These are phyloP conservation scores for Cyrtorhinus lividipennis DNA, from an alignment of 1,140 invertebrate genomes.

Conservation along the genomic window DNA sequence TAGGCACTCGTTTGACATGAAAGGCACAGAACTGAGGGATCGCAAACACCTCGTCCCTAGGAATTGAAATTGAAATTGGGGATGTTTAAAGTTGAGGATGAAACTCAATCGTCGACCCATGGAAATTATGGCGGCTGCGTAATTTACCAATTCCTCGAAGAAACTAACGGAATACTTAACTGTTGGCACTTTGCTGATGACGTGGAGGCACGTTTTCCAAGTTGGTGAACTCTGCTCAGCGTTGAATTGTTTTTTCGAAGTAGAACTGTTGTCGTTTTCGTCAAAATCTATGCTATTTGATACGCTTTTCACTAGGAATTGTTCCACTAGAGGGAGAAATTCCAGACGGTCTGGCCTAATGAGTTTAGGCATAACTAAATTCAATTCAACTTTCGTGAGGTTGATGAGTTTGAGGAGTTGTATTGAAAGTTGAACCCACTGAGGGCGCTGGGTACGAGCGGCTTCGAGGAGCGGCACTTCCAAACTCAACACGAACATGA, in stretches of 20 bases:
- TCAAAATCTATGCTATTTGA: not conserved
- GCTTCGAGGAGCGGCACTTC: not conserved
- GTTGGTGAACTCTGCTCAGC: not conserved
- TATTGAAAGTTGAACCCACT: not conserved
- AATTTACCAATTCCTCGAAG: not conserved
- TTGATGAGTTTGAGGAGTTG: not conserved
- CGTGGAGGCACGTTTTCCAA: not conserved
- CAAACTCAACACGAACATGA: not conserved
- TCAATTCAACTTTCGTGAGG: not conserved
- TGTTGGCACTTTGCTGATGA: not conserved
- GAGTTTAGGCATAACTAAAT: not conserved
- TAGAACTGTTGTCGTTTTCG: not conserved
- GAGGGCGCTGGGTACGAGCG: not conserved
- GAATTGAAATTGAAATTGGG: not conserved
- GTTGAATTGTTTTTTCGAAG: not conserved
- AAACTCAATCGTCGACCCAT: not conserved
- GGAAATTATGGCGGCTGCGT: not conserved
- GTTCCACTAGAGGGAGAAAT: not conserved
- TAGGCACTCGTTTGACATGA: not conserved
- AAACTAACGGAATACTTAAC: not conserved
- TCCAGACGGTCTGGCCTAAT: not conserved
- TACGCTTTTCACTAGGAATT: not conserved
- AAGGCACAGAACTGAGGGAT: not conserved
- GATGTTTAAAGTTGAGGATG: not conserved
- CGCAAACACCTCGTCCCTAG: not conserved